A percentile compares a stretch with the other conserved stretches of the same genome.
These are phyloP conservation scores for Butorides virescens DNA, from an alignment of 2,113 vertebrate genomes.

Conservation along the genomic window DNA sequence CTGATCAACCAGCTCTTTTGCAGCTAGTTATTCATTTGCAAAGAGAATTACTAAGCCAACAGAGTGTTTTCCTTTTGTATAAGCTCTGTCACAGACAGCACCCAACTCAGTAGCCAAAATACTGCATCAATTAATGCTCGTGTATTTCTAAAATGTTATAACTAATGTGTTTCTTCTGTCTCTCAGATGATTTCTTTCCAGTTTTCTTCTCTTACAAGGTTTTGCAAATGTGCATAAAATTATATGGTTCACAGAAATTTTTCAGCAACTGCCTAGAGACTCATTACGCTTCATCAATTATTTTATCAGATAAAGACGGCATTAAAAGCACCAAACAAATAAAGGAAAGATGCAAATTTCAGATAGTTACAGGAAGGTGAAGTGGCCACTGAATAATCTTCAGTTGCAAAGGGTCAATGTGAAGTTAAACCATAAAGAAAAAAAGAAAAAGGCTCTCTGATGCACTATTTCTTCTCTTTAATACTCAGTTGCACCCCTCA, in stretches of 20 bases:
- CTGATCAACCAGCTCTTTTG: constrained; percentile 27
- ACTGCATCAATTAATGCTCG: neutral
- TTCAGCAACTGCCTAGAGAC: constrained; percentile 4
- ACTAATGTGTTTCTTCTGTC: neutral
- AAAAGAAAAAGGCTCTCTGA: neutral
- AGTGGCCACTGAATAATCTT: neutral
- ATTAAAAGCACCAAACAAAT: neutral
- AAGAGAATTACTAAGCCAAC: constrained; percentile 29
- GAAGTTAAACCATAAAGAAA: neutral
- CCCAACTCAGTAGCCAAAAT: neutral
- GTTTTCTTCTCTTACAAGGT: neutral
- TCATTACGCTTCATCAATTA: neutral
- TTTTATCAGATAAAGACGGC: neutral
- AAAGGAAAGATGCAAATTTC: neutral
- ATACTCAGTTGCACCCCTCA: neutral
- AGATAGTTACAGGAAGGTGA: neutral
- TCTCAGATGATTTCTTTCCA: neutral
- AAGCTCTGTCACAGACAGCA: neutral
- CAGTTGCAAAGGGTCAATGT: neutral
- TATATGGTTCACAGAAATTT: neutral
- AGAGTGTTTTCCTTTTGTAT: neutral
- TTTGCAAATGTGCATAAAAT: neutral
- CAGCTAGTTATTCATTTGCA: constrained; percentile 41
- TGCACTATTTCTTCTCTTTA: neutral
- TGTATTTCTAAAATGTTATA: neutral